Evolutionary conservation across 1,140 invertebrate species (phyloP), one percentile per base, ranked within the genome.

Genomic region (Camponotus pennsylvanicus): DNA sequence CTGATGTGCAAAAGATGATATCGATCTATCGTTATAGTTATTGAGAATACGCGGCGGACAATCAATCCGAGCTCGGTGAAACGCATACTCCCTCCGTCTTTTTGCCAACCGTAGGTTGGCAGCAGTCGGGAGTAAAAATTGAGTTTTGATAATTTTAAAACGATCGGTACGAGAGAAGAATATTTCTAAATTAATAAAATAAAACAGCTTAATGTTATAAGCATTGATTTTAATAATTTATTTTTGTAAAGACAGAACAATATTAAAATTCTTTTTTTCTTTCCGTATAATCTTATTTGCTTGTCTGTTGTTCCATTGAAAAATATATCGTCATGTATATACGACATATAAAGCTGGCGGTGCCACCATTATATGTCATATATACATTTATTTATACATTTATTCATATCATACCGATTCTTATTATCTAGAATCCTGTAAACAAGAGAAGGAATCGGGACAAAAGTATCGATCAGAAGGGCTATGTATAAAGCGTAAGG

Each of bases 381-480:
- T 27, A 27, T 27, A 27, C 27, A 27, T 45, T 49, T 37, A 13
- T 66, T 52, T 21, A 21, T 21, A 21, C 11, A 32, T 45, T 49
- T 37, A 13, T 66, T 52, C 15, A 15, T 6, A 76, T 21, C 37
- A n/a, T 21, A 27, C 11, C 27, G 18, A 34, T 52, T 4, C 40
- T 34, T 15, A 18, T 18, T 27, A 78, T 37, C 37, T 7, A 32
- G n/a, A 67, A 67, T 67, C n/a, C 32, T 15, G 77, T 67, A 79
- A 79, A 67, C 63, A 67, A 67, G 63, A 79, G 34, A 27, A 79
- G 59, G 67, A 79, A 79, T 42, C 63, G 45, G 34, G 45, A 52
- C 77, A 32, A 3, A 67, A 37, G 42, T 79, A 79, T 79, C 63
- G 77, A 79, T 78, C n/a, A 27, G 61, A 49, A 49, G 1, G 45